Evolutionary conservation across 2,888 invertebrate genomes (phyloP), one percentile per base, ranked within the genome.

Genomic region (Chrysomela aeneicollis): DNA sequence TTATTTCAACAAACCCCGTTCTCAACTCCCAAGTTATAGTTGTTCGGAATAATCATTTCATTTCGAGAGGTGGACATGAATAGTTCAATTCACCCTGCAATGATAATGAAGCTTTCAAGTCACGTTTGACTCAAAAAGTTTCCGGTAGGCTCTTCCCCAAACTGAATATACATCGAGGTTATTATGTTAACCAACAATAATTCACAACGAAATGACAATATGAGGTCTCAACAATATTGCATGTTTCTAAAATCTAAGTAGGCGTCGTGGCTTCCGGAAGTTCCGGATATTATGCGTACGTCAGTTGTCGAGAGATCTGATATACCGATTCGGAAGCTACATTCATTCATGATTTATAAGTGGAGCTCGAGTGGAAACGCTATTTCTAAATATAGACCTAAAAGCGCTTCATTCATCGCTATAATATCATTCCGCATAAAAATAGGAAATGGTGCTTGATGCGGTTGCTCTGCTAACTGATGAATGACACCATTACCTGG

Each of bases 271-370:
- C 67, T 64, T 67, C 67, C 67, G 67, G 69, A 71, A 66, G 66
- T 71, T 71, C 69, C 67, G 71, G 71, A 67, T 60, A 69, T 67
- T 59, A 58, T 52, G 37, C 51, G 42, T 59, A 63, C 57, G 58
- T 69, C 71, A 69, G 63, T 68, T 70, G 64, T 61, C 66, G 57
- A 63, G 63, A 59, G 63, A 42, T 51, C 32, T 42, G 42, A 42
- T 42, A 46, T 37, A 63, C 32, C 50, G 55, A 62, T 58, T 58
- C 52, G 58, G 32, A 63, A 52, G 58, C 63, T 30, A 52, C 63
- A 63, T 42, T 47, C 63, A 52, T 63, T 63, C 52, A 58, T 63
- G 46, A 52, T 57, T 35, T 63, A 63, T 63, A 63, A 63, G 58
- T 63, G 58, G 63, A 63, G 51, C 63, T 58, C 21, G 37, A 63